Evolutionary conservation across 2,888 invertebrate species (phyloP).

Genomic region (Halictus quadricinctus): DNA sequence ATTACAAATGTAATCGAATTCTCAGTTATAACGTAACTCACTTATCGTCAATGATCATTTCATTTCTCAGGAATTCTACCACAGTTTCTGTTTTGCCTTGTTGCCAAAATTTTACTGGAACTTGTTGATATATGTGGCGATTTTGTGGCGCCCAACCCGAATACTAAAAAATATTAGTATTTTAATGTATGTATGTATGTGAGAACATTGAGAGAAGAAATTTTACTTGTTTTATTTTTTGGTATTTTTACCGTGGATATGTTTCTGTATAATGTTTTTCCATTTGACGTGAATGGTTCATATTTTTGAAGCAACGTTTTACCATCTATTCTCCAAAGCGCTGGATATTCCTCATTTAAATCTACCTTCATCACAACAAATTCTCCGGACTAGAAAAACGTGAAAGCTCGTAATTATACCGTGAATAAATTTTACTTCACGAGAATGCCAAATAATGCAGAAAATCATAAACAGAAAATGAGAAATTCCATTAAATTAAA

Average conservation of each 20-base stretch:
- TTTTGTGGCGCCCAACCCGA: constrained; percentile 93
- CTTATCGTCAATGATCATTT: constrained; percentile 87
- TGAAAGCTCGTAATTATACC: constrained; percentile 2
- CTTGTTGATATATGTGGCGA: constrained; percentile 90
- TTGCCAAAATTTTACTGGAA: constrained; percentile 89
- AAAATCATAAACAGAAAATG: constrained; percentile 1
- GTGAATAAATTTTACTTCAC: not conserved
- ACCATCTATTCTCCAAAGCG: constrained; percentile 96
- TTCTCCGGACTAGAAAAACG: constrained; percentile 89
- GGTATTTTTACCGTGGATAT: constrained; percentile 89
- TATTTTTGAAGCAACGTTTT: constrained; percentile 92
- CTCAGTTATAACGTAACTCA: constrained; percentile 56
- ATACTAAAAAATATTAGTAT: constrained; percentile 84
- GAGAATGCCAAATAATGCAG: not conserved
- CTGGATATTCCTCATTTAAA: constrained; percentile 91
- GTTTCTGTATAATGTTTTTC: constrained; percentile 91
- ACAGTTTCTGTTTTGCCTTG: constrained; percentile 91
- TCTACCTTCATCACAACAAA: constrained; percentile 94
- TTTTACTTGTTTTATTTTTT: not conserved
- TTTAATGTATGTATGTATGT: not conserved
- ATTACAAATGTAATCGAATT: constrained; percentile 15
- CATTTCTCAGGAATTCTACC: constrained; percentile 90
- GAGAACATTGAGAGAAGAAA: not conserved
- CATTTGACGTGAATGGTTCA: constrained; percentile 92
- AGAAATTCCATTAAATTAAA: constrained; percentile 12